Evolutionary conservation across 2,888 invertebrate genomes (phyloP).

Genomic region (Suillia variegata): DNA sequence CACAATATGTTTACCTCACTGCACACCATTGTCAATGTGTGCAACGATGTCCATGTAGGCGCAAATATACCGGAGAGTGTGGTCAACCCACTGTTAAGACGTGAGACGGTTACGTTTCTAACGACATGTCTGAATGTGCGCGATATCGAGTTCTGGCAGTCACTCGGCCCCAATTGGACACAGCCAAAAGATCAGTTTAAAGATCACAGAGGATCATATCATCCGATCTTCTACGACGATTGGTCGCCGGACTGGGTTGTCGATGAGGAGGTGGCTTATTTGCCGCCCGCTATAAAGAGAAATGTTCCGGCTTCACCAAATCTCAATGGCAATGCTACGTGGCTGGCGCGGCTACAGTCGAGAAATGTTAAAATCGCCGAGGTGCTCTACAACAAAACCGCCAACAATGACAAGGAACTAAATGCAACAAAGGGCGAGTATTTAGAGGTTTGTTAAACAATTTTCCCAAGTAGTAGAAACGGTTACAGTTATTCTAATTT

Average conservation of each 20-base stretch:
- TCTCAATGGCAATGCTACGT: constrained; percentile 61
- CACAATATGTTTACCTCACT: constrained; percentile 97
- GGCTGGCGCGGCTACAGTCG: constrained; percentile 72
- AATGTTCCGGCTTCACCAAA: constrained; percentile 22
- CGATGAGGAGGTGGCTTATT: constrained; percentile 71
- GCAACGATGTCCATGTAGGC: constrained; percentile 84
- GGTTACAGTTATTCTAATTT: constrained; percentile 29
- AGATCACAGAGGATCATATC: constrained; percentile 85
- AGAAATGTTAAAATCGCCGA: constrained; percentile 79
- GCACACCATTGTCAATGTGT: constrained; percentile 94
- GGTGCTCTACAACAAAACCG: constrained; percentile 92
- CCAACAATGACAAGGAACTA: constrained; percentile 96
- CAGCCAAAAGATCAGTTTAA: constrained; percentile 94
- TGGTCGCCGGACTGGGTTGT: constrained; percentile 92
- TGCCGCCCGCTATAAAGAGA: constrained; percentile 51
- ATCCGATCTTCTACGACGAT: constrained; percentile 96
- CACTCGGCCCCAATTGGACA: constrained; percentile 94
- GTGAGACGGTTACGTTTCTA: constrained; percentile 90
- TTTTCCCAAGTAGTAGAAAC: constrained; percentile 4
- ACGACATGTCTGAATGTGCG: constrained; percentile 94
- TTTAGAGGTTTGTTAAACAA: constrained; percentile 72
- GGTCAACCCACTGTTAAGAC: constrained; percentile 85
- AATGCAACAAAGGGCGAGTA: constrained; percentile 94
- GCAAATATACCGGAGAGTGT: constrained; percentile 83
- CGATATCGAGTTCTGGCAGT: constrained; percentile 96